phyloP scores from a whole-genome alignment of 2,113 vertebrate species.

The Coreoperca whiteheadi region DNA sequence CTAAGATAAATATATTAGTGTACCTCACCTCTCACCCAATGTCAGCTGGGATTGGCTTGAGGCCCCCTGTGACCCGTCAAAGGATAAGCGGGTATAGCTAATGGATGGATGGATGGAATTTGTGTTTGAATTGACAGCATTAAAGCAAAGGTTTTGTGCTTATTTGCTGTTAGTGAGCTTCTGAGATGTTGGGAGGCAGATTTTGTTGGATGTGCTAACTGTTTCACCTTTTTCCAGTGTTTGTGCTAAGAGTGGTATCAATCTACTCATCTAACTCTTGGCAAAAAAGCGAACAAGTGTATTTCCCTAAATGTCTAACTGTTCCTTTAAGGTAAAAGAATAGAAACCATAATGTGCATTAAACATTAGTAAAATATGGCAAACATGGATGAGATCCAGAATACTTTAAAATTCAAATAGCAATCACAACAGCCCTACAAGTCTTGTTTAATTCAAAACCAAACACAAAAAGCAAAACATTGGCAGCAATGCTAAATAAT shows the following conservation, averaged over 20 bases:
- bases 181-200: background rate
- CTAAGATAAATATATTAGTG: background rate
- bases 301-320: background rate
- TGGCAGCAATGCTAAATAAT: slow-evolving; percentile 71
- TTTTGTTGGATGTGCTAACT: background rate
- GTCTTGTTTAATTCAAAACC: slow-evolving; percentile 55
- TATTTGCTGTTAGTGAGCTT: background rate
- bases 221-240: background rate
- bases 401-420: slow-evolving; percentile 32
- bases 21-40: too few relatives aligned
- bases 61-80: too few relatives aligned
- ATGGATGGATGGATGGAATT: background rate
- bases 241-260: background rate
- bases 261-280: background rate
- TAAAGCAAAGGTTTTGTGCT: background rate
- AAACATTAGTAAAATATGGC: background rate
- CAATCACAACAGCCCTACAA: slow-evolving; percentile 14
- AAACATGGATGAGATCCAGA: background rate
- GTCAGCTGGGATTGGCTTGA: too few relatives aligned
- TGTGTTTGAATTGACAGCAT: background rate
- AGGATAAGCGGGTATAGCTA: too few relatives aligned
- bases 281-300: background rate
- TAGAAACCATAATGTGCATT: background rate
- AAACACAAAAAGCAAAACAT: slow-evolving; percentile 54
- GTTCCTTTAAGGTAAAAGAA: background rate